Base-by-base conservation (phyloP, 2,797 vertebrate genomes). In the Columba guinea region DNA sequence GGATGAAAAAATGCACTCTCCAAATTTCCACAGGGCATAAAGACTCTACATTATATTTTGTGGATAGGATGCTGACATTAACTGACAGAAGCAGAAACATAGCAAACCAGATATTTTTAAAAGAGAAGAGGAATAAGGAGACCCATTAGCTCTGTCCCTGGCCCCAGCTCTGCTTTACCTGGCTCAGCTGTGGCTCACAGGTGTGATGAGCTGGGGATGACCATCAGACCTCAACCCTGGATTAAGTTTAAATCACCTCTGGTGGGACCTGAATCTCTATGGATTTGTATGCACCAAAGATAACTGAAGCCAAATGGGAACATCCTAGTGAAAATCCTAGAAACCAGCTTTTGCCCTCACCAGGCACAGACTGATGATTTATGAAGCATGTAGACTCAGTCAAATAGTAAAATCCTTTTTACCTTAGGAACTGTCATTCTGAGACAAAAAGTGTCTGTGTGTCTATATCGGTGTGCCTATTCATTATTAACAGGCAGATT, bases 21-120 rank as follows among this genome's bases (percentile, higher is more conserved):
- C 52, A 60, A 32, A 95, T 95, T 90, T 95, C 90, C 76, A 94
- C 70, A 91, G 86, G 93, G 94, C 89, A 95, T n/a, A 94, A 62
- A 65, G 32, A 24, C 37, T 80, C 63, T 83, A 32, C 11, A 34
- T 92, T 91, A 20, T 62, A 52, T 79, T 41, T 53, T 64, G 39
- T 37, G 15, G 28, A 79, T 60, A 1, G 14, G 49, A 95, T 77
- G 19, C 58, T 76, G 82, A 84, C 63, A 18, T 68, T 90, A 94
- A 84, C 69, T 84, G 86, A 71, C 90, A 96, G 75, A 84, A 84
- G 52, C 8, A 93, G 35, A 63, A 84, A 53, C 5, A 20, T 8
- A 68, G 6, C 21, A 60, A 56, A 67, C 68, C 7, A 71, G 32
- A 62, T 58, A 85, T 67, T 95, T 92, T 89, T 64, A 90, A 95